Base-by-base conservation (phyloP, 1,140 invertebrate species). In the Melitaea cinxia region DNA sequence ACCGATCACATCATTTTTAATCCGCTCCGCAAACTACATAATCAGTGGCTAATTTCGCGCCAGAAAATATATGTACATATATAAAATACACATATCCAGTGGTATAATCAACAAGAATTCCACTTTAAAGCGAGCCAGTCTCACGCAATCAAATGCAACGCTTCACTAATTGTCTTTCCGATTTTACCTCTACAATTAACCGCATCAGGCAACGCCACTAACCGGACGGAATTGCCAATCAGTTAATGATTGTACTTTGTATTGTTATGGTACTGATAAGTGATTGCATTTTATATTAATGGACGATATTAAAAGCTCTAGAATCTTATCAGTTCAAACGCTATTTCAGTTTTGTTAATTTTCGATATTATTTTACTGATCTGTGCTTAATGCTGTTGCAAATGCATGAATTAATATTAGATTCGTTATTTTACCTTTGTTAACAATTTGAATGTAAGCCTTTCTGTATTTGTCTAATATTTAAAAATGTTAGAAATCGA, bases 101-200 rank as follows among this genome's bases (percentile, higher is more conserved):
- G 42, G 28, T 33, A 55, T 56, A 55, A 63, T 56, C 21, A 50
- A 50, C 26, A 35, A 15, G 52, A 56, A 63, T 57, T 21, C 62
- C 54, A 49, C 54, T 57, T 57, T 42, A 57, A 65, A 49, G 30
- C 19, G 62, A 65, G 54, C 28, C 62, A 42, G 52, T 57, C 54
- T 57, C 42, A 65, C 62, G 62, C 62, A 65, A 65, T 55, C 52
- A 47, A 56, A 55, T 49, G 54, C 53, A 17, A 17, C 33, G 56
- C 56, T 7, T 50, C 50, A 30, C 37, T 58, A 65, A 57, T 65
- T 65, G 61, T 56, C 26, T 49, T 56, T 63, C 61, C 49, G 61
- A 63, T 63, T 63, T 28, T 33, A 54, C 39, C 45, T 57, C 54
- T 63, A 52, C 54, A 57, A 57, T 65, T 64, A 64, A 64, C 62